Conservation (phyloP, 2,113 vertebrate species). For the Ranitomeya imitator region DNA sequence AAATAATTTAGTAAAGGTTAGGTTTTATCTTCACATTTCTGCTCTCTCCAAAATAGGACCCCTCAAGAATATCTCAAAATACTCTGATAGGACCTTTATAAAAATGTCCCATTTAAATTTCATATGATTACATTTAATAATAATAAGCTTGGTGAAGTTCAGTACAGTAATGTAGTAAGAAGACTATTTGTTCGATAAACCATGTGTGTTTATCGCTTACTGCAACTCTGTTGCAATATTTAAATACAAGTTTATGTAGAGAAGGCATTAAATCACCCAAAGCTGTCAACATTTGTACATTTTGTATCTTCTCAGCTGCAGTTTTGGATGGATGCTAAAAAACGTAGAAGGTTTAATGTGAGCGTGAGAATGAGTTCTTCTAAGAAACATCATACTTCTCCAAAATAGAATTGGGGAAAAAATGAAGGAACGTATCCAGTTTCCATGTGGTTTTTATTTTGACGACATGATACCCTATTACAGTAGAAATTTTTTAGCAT, state of each 20-base stretch:
- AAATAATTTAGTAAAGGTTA: too few relatives aligned
- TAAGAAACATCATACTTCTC: constrained; percentile 12
- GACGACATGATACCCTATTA: neutral
- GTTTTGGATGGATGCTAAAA: constrained; percentile 11
- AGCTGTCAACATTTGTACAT: neutral
- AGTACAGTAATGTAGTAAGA: neutral
- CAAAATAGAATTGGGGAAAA: neutral
- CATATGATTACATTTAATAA: neutral
- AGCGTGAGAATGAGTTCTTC: neutral
- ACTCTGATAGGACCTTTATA: neutral
- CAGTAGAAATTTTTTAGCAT: neutral
- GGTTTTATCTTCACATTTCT: too few relatives aligned
- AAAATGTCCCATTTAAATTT: neutral
- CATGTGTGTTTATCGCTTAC: constrained; percentile 16
- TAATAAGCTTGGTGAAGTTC: neutral
- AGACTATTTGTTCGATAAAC: neutral
- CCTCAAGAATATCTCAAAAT: neutral
- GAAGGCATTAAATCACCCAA: constrained; percentile 17
- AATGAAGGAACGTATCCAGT: neutral
- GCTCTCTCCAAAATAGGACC: too few relatives aligned
- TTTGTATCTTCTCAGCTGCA: neutral
- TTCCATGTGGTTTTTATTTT: constrained; percentile 11
- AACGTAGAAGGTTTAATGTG: neutral
- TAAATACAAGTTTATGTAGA: neutral
- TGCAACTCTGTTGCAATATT: constrained; percentile 17